phyloP scores from a whole-genome alignment of 2,888 invertebrate genomes.

The Pristionchus entomophagus region DNA sequence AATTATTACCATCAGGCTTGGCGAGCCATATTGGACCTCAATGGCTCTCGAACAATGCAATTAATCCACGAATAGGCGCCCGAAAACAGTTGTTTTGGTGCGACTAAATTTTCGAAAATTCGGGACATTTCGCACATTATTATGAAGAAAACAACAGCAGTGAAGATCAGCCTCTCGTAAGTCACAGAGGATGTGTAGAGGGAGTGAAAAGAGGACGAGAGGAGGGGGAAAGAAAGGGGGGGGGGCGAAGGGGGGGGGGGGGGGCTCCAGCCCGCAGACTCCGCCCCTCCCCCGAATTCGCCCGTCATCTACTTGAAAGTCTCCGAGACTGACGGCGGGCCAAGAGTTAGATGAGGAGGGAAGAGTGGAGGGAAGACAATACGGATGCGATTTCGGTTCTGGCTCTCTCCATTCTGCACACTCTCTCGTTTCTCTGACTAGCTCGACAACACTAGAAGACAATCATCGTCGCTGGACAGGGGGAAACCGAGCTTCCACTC shows the following conservation, averaged over 20 bases:
- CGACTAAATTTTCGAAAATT: too few relatives aligned
- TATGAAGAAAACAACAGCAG: too few relatives aligned
- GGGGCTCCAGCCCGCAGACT: neutral
- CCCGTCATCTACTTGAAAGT: conserved; percentile 43
- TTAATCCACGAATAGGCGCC: neutral
- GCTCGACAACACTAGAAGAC: too few relatives aligned
- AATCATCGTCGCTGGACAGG: too few relatives aligned
- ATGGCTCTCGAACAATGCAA: neutral
- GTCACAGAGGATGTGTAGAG: neutral
- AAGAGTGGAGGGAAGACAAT: neutral
- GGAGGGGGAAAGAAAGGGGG: neutral
- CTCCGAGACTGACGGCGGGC: conserved; percentile 5
- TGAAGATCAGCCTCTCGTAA: neutral
- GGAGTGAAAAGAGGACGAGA: neutral
- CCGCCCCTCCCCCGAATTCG: conserved; percentile 15
- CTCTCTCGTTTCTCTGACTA: too few relatives aligned
- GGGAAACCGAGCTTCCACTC: too few relatives aligned
- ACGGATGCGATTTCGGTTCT: too few relatives aligned
- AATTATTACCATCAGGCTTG: too few relatives aligned
- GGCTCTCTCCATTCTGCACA: too few relatives aligned
- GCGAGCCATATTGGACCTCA: too few relatives aligned
- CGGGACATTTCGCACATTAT: too few relatives aligned
- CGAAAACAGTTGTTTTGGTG: neutral
- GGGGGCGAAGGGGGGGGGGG: neutral
- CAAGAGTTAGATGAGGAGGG: neutral